phyloP scores from a whole-genome alignment of 1,140 invertebrate genomes.

The Tribolium castaneum region DNA sequence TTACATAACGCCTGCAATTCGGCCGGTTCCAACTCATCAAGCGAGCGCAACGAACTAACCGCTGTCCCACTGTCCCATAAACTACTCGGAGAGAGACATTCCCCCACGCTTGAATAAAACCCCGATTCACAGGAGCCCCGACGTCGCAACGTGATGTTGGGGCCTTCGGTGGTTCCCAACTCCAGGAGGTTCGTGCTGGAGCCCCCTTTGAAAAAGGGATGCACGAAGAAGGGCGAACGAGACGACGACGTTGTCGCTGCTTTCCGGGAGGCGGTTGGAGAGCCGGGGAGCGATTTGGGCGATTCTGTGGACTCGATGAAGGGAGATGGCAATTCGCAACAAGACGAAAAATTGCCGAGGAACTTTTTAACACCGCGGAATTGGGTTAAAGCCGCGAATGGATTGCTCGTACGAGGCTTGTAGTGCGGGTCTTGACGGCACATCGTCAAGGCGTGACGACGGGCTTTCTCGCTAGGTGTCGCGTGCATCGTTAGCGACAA shows the following conservation, averaged over 20 bases:
- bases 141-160: constrained; percentile 65
- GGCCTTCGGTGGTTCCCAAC: constrained; percentile 52
- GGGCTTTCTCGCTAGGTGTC: constrained; percentile 78
- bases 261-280: constrained; percentile 64
- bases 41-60: constrained; percentile 69
- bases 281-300: constrained; percentile 67
- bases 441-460: constrained; percentile 79
- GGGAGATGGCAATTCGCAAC: constrained; percentile 78
- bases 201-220: constrained; percentile 67
- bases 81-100: constrained; percentile 63
- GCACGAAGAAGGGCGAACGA: constrained; percentile 63
- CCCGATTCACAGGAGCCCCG: constrained; percentile 90
- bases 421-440: constrained; percentile 84
- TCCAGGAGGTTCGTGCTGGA: constrained; percentile 64
- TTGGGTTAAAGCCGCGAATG: constrained; percentile 75
- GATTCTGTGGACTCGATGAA: constrained; percentile 62
- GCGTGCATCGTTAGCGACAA: constrained; percentile 67
- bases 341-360: constrained; percentile 80
- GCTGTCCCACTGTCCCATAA: constrained; percentile 64
- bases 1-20: constrained; percentile 70
- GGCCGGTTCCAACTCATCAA: constrained; percentile 70
- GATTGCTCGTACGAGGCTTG: constrained; percentile 75
- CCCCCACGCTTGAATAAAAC: constrained; percentile 80
- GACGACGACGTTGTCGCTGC: constrained; percentile 46
- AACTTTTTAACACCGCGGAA: constrained; percentile 82